phyloP scores from a whole-genome alignment of 2,888 invertebrate species.

The Ptilodon capucinus region DNA sequence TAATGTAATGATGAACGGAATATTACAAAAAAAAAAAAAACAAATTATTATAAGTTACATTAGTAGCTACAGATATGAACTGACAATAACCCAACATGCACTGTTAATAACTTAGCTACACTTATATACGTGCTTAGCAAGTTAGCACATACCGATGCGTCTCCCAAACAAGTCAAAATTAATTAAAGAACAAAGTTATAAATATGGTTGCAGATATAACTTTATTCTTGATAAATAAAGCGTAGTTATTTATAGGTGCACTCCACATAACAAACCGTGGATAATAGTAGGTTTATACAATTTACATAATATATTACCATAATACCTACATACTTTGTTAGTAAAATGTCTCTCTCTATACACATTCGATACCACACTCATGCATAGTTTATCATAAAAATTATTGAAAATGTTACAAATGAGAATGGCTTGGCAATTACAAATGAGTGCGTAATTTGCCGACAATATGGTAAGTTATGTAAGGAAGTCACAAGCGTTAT shows the following conservation, averaged over 20 bases:
- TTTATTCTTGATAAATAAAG: too few species aligned
- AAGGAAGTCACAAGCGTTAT: conserved; percentile 16
- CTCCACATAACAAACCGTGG: neutral
- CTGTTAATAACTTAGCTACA: neutral
- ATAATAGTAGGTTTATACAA: neutral
- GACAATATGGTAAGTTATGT: conserved; percentile 49
- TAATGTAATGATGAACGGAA: neutral
- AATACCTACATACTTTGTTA: too few species aligned
- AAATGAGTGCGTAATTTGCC: conserved; percentile 22
- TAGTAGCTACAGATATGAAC: too few species aligned
- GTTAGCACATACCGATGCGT: too few species aligned
- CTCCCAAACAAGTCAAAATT: too few species aligned
- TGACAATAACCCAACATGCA: neutral
- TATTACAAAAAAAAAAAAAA: neutral
- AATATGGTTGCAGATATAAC: too few species aligned
- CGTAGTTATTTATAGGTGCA: neutral
- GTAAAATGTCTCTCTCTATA: too few species aligned
- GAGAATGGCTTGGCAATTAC: conserved; percentile 16
- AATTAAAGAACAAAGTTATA: too few species aligned
- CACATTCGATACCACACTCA: conserved; percentile 12
- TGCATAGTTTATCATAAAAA: conserved; percentile 24
- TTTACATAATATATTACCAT: neutral
- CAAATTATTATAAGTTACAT: too few species aligned
- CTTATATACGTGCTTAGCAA: too few species aligned
- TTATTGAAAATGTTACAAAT: conserved; percentile 19